These are phyloP conservation scores for Electrona antarctica DNA, from an alignment of 2,113 vertebrate genomes.

Conservation along the genomic window DNA sequence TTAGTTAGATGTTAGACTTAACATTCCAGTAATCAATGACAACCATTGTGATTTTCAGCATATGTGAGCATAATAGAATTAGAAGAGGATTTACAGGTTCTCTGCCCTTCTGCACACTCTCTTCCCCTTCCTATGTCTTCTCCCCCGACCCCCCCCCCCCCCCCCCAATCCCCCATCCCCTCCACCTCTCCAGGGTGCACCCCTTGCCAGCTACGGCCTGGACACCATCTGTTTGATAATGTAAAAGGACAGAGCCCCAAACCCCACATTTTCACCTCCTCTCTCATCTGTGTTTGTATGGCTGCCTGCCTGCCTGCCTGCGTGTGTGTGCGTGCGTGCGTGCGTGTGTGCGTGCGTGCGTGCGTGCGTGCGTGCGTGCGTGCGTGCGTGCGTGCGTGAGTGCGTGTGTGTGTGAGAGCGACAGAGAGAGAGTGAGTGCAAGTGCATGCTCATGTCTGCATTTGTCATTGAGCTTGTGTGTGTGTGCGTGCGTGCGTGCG, in stretches of 20 bases:
- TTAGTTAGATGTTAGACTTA: not conserved
- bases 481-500: not conserved
- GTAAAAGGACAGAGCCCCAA: constrained; percentile 53
- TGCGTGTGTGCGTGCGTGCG: constrained; percentile 1
- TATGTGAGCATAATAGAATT: not conserved
- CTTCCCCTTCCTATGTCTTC: constrained; percentile 19
- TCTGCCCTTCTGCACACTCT: not conserved
- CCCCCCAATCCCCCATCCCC: not conserved
- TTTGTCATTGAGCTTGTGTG: too few species aligned
- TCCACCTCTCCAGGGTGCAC: constrained; percentile 48
- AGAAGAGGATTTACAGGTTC: not conserved
- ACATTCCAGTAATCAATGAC: not conserved
- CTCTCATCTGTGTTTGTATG: constrained; percentile 51
- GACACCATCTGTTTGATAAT: constrained; percentile 69
- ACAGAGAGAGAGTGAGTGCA: too few species aligned
- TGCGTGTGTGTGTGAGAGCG: not conserved
- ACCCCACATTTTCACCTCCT: constrained; percentile 47
- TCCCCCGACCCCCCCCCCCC: constrained; percentile 5
- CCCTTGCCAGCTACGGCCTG: constrained; percentile 52
- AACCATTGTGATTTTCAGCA: not conserved
- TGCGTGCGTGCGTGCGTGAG: not conserved
- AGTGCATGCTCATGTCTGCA: too few species aligned
- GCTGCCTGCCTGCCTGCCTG: too few species aligned
- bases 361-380: not conserved
- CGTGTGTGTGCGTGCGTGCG: constrained; percentile 13